Base-by-base conservation (phyloP, 2,113 vertebrate species). In the Siniperca chuatsi region DNA sequence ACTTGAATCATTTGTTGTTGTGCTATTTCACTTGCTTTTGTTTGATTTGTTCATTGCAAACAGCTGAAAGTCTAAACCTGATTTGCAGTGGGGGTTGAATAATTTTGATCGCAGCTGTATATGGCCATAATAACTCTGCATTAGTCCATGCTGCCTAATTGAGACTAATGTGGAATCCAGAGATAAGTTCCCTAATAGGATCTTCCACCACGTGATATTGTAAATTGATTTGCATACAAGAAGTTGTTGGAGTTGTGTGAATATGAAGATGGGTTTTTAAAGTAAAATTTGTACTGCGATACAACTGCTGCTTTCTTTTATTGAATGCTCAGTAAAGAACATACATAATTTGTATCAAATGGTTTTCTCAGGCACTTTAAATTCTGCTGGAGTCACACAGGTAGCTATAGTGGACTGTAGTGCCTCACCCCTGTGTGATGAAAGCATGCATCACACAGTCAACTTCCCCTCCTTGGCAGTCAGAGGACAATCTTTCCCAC, bases 401-500 rank as follows among this genome's bases (percentile, higher is more conserved):
- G 71, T 79, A 61, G 57, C 82, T 69, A 54, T 21, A n/a, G 70
- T 29, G 37, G 61, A 65, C 23, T 37, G 18, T 33, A 13, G 40
- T 11, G 20, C 54, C 57, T 81, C 20, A 18, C 1, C 55, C 33
- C 29, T 20, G 3, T 75, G 66, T 85, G 85, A 92, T 85, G 78
- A 91, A 90, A 93, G 40, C 69, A 42, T 61, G 75, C 74, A 79
- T 75, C 69, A 79, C 11, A 21, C 68, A 67, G 13, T 85, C 81
- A 62, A 52, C 83, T 75, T 80, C 69, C 57, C 79, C 75, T 78
- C 81, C 87, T 64, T 52, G 58, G 74, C 70, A 73, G 69, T 61
- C 52, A 29, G 61, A 66, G 52, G 55, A 76, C 82, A 84, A 74
- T 69, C 71, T 79, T 75, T 79, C 66, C 40, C 70, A 81, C 79